These are phyloP conservation scores for Callionymus lyra DNA, from an alignment of 2,113 vertebrate species.

Conservation along the genomic window DNA sequence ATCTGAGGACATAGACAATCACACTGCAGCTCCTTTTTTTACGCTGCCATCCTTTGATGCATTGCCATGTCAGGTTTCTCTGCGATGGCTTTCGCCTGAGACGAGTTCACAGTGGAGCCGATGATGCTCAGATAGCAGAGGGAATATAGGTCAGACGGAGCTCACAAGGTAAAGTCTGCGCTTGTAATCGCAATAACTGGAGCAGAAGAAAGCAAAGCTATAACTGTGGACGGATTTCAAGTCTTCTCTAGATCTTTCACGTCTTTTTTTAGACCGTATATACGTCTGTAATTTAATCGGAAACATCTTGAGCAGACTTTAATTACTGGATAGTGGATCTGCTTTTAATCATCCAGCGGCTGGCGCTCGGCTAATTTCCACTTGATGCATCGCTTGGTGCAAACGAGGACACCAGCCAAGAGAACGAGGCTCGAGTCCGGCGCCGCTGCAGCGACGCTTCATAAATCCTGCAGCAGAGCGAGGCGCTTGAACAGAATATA, in stretches of 20 bases:
- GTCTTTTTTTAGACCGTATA: neutral
- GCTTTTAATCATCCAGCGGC: slow-evolving; percentile 6
- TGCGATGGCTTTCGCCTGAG: neutral
- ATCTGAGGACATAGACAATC: slow-evolving; percentile 13
- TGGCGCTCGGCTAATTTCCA: slow-evolving; percentile 10
- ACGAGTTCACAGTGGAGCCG: slow-evolving; percentile 21
- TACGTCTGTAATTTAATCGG: too few species aligned
- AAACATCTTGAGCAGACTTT: neutral
- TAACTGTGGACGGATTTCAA: slow-evolving; percentile 9
- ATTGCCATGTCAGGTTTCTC: neutral
- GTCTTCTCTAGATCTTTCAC: slow-evolving; percentile 14
- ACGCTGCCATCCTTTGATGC: slow-evolving; percentile 11
- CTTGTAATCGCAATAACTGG: slow-evolving; percentile 32
- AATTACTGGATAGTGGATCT: slow-evolving; percentile 6
- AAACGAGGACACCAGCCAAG: neutral
- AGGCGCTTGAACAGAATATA: too few species aligned
- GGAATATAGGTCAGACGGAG: slow-evolving; percentile 43
- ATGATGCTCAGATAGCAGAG: slow-evolving; percentile 18
- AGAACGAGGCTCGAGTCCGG: neutral
- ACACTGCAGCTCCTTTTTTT: neutral
- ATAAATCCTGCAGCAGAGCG: neutral
- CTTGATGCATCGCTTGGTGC: slow-evolving; percentile 3
- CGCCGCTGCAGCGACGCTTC: too few species aligned
- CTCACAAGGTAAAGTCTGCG: slow-evolving; percentile 38
- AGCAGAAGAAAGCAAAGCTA: slow-evolving; percentile 36